phyloP scores from a whole-genome alignment of 1,140 invertebrate species.

The Zaprionus vittiger region DNA sequence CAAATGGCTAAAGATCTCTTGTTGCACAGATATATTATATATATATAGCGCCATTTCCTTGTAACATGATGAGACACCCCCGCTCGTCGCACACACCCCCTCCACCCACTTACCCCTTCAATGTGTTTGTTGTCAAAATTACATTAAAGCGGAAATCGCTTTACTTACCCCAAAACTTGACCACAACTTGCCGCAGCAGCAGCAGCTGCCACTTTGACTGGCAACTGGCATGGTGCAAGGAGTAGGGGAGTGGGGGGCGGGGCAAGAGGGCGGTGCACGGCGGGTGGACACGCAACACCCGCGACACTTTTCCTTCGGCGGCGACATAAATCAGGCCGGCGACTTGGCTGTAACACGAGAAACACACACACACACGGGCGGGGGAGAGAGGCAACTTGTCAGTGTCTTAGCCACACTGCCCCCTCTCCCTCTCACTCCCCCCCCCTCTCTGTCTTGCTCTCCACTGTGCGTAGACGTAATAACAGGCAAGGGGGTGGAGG shows the following conservation, averaged over 20 bases:
- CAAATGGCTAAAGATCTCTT: constrained; percentile 54
- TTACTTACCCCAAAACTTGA: constrained; percentile 56
- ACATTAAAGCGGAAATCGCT: constrained; percentile 78
- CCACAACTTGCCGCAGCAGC: constrained; percentile 50
- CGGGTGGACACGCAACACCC: constrained; percentile 66
- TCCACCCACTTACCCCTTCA: neutral
- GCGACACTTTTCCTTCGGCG: constrained; percentile 68
- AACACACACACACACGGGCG: constrained; percentile 46
- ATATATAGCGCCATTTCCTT: constrained; percentile 73
- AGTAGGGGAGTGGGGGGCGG: neutral
- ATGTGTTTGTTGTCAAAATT: constrained; percentile 73
- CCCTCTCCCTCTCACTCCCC: neutral
- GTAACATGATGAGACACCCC: constrained; percentile 22
- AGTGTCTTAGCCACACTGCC: constrained; percentile 26
- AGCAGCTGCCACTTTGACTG: constrained; percentile 23
- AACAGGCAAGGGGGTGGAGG: constrained; percentile 40
- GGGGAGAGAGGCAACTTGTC: constrained; percentile 55
- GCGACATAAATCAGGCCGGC: constrained; percentile 68
- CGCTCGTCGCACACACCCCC: neutral
- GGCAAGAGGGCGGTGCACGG: neutral
- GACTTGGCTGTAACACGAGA: constrained; percentile 61
- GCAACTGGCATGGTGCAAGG: neutral
- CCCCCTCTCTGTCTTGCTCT: neutral
- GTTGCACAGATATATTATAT: neutral
- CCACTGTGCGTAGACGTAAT: constrained; percentile 71